A percentile compares a stretch with the other conserved stretches of the same genome.
These are phyloP conservation scores for Xylota segnis DNA, from an alignment of 2,888 invertebrate genomes.

Conservation along the genomic window DNA sequence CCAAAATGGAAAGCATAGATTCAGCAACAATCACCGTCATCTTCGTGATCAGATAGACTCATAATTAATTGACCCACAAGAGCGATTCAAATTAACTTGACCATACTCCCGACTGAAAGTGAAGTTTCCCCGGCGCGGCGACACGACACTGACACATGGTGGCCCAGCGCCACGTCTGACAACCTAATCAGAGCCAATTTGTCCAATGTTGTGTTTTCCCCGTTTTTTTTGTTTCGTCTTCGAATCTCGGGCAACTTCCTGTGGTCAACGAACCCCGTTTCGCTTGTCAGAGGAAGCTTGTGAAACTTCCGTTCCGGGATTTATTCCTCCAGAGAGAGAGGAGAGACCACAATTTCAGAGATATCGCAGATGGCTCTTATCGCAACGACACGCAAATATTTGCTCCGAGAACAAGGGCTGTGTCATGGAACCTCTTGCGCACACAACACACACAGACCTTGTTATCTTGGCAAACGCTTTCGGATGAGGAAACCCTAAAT, in stretches of 20 bases:
- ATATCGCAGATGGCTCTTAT: conserved; percentile 8
- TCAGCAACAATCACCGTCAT: conserved; percentile 52
- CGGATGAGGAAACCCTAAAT: conserved; percentile 20
- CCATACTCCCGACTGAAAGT: conserved; percentile 32
- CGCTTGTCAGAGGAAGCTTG: conserved; percentile 20
- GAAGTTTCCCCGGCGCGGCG: conserved; percentile 22
- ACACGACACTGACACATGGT: conserved; percentile 26
- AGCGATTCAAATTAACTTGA: conserved; percentile 69
- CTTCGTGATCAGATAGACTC: conserved; percentile 51
- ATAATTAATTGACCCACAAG: conserved; percentile 67
- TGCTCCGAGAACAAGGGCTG: conserved; percentile 8
- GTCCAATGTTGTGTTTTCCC: conserved; percentile 18
- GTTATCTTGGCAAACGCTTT: conserved; percentile 22
- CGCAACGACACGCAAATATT: conserved; percentile 21
- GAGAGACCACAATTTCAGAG: not conserved
- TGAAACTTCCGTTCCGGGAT: conserved; percentile 29
- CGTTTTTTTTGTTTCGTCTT: not conserved
- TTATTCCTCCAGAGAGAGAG: not conserved
- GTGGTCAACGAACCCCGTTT: conserved; percentile 25
- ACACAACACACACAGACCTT: not conserved
- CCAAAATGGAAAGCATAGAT: conserved; percentile 28
- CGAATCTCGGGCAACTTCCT: conserved; percentile 59
- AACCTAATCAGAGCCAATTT: conserved; percentile 70
- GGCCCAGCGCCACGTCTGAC: conserved; percentile 54
- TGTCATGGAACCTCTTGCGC: not conserved